Percentiles rank a stretch among this genome's conserved stretches.
Evolutionary conservation across 2,113 vertebrate genomes (phyloP).

Genomic region (Sturnus vulgaris): DNA sequence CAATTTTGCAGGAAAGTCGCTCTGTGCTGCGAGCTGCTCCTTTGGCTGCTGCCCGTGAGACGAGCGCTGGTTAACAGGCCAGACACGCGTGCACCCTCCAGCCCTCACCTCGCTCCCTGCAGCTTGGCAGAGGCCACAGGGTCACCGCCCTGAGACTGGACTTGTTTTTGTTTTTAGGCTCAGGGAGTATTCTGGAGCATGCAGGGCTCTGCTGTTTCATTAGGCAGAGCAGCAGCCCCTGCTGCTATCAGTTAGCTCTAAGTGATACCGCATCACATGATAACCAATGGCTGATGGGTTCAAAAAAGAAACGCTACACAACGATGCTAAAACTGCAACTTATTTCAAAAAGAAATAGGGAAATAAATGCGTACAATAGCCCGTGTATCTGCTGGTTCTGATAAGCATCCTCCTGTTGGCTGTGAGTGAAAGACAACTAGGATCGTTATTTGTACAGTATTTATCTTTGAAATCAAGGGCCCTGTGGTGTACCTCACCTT

Average conservation of each 20-base stretch:
- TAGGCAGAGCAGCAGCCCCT: slow-evolving; percentile 47
- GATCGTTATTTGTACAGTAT: slow-evolving; percentile 80
- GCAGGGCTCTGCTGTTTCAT: slow-evolving; percentile 24
- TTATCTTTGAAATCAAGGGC: slow-evolving; percentile 88
- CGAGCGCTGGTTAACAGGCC: background rate
- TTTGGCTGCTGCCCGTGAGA: background rate
- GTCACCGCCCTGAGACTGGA: background rate
- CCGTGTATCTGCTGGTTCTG: slow-evolving; percentile 76
- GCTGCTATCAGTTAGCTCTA: slow-evolving; percentile 45
- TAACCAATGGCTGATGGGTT: slow-evolving; percentile 22
- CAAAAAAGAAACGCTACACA: background rate
- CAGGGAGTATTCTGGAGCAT: background rate
- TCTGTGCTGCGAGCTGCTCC: slow-evolving; percentile 22
- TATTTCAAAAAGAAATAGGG: slow-evolving; percentile 77
- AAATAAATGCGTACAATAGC: slow-evolving; percentile 76
- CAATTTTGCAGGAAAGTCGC: background rate
- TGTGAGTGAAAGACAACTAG: slow-evolving; percentile 83
- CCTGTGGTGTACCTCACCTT: slow-evolving; percentile 75
- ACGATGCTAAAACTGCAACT: slow-evolving; percentile 41
- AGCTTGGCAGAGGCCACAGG: background rate
- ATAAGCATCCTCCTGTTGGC: slow-evolving; percentile 86
- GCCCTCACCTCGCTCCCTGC: background rate
- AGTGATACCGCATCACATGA: slow-evolving; percentile 14
- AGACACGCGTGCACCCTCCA: background rate
- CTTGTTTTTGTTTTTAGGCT: slow-evolving; percentile 41